phyloP scores from a whole-genome alignment of 2,888 invertebrate genomes.

The Lacanobia oleracea region DNA sequence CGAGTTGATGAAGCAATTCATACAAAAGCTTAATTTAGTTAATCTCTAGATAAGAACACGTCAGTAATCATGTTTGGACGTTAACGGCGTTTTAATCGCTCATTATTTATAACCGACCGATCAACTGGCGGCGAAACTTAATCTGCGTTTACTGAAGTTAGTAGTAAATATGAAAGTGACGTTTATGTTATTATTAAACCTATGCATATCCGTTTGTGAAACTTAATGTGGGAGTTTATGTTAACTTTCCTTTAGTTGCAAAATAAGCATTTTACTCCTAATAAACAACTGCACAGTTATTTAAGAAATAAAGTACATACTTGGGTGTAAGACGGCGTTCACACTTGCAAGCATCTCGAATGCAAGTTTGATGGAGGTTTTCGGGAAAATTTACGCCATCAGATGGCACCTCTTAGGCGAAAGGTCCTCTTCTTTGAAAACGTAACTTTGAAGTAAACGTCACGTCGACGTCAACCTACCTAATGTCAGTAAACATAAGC shows the following conservation, averaged over 20 bases:
- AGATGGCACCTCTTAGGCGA: too few species aligned
- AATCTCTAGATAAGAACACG: constrained; percentile 32
- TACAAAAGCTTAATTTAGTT: constrained; percentile 42
- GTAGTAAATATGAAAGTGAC: constrained; percentile 47
- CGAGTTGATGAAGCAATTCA: constrained; percentile 42
- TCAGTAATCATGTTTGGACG: constrained; percentile 40
- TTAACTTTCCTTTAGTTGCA: not conserved
- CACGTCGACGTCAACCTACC: too few species aligned
- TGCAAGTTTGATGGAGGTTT: too few species aligned
- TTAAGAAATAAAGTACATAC: not conserved
- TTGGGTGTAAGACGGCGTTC: not conserved
- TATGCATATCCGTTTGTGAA: constrained; percentile 19
- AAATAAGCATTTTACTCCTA: not conserved
- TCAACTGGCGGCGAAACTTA: constrained; percentile 52
- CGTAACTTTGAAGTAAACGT: too few species aligned
- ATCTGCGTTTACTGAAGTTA: constrained; percentile 34
- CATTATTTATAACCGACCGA: constrained; percentile 60
- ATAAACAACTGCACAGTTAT: not conserved
- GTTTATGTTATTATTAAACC: constrained; percentile 53
- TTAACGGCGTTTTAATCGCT: constrained; percentile 59
- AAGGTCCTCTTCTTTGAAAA: too few species aligned
- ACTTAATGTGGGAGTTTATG: not conserved
- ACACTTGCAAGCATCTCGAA: too few species aligned
- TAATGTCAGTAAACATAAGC: too few species aligned
- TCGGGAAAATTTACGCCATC: too few species aligned